Evolutionary conservation across 2,888 invertebrate genomes (phyloP).

Genomic region (Eupithecia insigniata): DNA sequence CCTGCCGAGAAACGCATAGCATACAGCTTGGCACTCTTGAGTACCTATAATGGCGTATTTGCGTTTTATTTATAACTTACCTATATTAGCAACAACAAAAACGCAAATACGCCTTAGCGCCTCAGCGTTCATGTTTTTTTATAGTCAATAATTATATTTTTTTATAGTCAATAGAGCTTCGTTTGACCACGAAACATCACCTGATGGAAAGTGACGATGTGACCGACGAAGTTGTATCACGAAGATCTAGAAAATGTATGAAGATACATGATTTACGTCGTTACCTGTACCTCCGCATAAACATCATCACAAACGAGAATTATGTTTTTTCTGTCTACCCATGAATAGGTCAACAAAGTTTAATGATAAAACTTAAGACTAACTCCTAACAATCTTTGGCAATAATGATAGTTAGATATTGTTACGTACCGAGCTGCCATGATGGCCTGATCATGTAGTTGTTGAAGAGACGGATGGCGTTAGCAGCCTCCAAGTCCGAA

Average conservation of each 20-base stretch:
- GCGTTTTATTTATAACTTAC: too few relatives aligned
- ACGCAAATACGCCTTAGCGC: not conserved
- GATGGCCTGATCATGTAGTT: conserved; percentile 88
- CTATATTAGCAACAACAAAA: not conserved
- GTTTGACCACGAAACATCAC: too few relatives aligned
- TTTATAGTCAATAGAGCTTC: too few relatives aligned
- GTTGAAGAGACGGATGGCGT: conserved; percentile 87
- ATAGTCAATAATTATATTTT: too few relatives aligned
- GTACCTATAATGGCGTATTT: too few relatives aligned
- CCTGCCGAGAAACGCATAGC: conserved; percentile 66
- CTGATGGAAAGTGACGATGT: too few relatives aligned
- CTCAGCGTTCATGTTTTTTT: too few relatives aligned
- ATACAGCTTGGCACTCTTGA: not conserved
- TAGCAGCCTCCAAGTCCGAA: conserved; percentile 84
- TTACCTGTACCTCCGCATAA: not conserved
- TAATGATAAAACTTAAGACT: too few relatives aligned
- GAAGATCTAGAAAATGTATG: too few relatives aligned
- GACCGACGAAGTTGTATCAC: too few relatives aligned
- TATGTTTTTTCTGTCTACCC: too few relatives aligned
- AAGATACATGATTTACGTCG: not conserved
- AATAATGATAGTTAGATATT: not conserved
- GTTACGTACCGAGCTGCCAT: conserved; percentile 81
- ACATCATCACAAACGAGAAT: not conserved
- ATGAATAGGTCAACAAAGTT: not conserved
- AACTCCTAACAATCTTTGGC: not conserved